These are phyloP conservation scores for Epinotia ramella DNA, from an alignment of 2,888 invertebrate genomes.

Conservation along the genomic window DNA sequence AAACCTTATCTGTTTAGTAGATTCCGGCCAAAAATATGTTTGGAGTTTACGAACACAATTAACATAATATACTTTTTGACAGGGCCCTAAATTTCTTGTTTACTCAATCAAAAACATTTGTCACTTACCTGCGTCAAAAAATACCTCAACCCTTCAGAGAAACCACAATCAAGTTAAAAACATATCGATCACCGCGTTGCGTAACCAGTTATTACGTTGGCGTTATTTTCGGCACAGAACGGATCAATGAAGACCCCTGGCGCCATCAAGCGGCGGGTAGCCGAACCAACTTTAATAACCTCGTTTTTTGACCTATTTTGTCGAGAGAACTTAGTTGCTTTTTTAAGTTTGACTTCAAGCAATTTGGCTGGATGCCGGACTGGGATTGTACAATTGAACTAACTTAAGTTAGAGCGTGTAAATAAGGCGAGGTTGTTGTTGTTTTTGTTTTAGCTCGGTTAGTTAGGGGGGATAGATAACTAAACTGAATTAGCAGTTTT, in stretches of 20 bases:
- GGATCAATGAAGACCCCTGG: constrained; percentile 70
- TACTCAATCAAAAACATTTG: too few species aligned
- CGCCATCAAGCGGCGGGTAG: constrained; percentile 67
- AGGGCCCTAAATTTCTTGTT: too few species aligned
- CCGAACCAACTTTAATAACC: constrained; percentile 30
- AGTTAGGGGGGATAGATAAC: neutral
- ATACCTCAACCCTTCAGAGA: constrained; percentile 4
- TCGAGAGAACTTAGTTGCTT: neutral
- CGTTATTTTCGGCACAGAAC: constrained; percentile 61
- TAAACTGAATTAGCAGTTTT: neutral
- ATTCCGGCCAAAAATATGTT: too few species aligned
- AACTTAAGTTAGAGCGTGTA: constrained; percentile 18
- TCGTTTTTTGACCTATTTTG: constrained; percentile 39
- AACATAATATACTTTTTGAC: too few species aligned
- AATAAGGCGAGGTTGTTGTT: constrained; percentile 11
- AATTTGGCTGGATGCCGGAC: constrained; percentile 31
- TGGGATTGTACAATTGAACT: constrained; percentile 22
- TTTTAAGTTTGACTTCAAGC: constrained; percentile 27
- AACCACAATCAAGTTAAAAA: constrained; percentile 20
- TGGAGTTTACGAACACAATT: too few species aligned
- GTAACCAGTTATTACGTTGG: constrained; percentile 58
- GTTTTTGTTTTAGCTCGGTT: neutral
- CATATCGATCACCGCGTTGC: constrained; percentile 51
- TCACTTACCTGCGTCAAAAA: neutral
- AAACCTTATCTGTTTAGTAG: too few species aligned